Conservation (phyloP, 2,797 vertebrate species). For the Graptemys geographica region DNA sequence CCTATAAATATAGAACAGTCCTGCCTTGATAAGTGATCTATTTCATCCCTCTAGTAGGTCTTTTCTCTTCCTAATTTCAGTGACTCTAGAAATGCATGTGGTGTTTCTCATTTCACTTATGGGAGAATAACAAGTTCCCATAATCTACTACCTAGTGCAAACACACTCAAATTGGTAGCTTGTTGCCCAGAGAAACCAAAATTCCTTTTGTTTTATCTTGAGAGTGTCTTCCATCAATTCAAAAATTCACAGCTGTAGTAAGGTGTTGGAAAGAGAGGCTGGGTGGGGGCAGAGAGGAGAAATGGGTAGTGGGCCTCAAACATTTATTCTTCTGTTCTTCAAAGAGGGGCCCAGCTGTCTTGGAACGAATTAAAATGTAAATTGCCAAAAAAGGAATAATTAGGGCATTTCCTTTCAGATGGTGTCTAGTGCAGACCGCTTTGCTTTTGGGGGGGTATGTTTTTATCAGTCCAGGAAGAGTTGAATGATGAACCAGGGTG, state of each 20-base stretch:
- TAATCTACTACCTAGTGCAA: constrained; percentile 7
- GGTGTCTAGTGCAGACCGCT: constrained; percentile 22
- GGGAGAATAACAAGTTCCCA: constrained; percentile 24
- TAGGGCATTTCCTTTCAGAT: constrained; percentile 56
- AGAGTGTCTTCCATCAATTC: not conserved
- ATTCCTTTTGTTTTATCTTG: constrained; percentile 1
- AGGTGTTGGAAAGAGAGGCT: constrained; percentile 4
- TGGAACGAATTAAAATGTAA: constrained; percentile 73
- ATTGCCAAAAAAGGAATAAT: constrained; percentile 63
- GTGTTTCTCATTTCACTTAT: not conserved
- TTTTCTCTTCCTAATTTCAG: constrained; percentile 23
- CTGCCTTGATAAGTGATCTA: not conserved
- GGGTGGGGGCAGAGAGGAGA: not conserved
- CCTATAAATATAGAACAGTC: not conserved
- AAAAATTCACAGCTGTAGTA: not conserved
- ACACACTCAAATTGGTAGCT: not conserved
- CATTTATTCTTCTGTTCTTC: constrained; percentile 58
- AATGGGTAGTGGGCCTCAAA: not conserved
- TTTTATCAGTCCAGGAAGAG: constrained; percentile 18
- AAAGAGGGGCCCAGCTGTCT: constrained; percentile 64
- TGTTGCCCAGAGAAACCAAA: not conserved
- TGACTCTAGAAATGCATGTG: not conserved
- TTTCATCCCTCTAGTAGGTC: not conserved
- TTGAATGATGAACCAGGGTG: constrained; percentile 1
- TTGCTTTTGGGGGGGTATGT: not conserved